Percentiles rank a stretch among this genome's conserved stretches.
Evolutionary conservation across 2,113 vertebrate species (phyloP).

Genomic region (Myiagra hebetior): DNA sequence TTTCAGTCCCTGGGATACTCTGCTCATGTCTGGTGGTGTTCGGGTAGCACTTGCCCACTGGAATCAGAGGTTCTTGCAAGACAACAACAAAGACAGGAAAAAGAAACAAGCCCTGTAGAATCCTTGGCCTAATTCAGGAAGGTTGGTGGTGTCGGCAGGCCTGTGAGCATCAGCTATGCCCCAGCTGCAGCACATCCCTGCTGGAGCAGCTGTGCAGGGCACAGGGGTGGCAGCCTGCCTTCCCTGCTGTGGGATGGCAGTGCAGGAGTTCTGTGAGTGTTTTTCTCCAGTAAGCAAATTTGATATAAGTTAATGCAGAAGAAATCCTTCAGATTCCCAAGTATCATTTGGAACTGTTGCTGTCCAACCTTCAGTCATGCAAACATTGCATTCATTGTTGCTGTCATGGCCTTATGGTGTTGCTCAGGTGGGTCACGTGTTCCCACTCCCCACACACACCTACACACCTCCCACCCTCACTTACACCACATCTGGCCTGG

Average conservation of each 20-base stretch:
- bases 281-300: rapidly evolving
- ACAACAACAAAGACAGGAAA: rapidly evolving
- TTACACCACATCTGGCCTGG: rapidly evolving
- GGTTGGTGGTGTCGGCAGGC: rapidly evolving
- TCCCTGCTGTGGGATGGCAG: rapidly evolving
- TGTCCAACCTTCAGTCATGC: rapidly evolving
- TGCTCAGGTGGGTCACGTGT: neutral
- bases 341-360: neutral
- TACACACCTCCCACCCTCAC: rapidly evolving
- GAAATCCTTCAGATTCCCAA: neutral
- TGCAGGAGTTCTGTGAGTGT: rapidly evolving
- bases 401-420: rapidly evolving
- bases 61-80: neutral
- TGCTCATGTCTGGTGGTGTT: rapidly evolving
- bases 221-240: neutral
- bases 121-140: neutral
- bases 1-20: neutral
- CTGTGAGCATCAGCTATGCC: neutral
- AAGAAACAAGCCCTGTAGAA: rapidly evolving
- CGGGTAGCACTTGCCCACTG: rapidly evolving
- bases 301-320: neutral
- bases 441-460: too few species aligned
- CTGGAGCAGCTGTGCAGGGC: neutral
- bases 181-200: neutral
- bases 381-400: rapidly evolving